Conservation (phyloP, 2,888 invertebrate species). For the Prosapia bicincta region DNA sequence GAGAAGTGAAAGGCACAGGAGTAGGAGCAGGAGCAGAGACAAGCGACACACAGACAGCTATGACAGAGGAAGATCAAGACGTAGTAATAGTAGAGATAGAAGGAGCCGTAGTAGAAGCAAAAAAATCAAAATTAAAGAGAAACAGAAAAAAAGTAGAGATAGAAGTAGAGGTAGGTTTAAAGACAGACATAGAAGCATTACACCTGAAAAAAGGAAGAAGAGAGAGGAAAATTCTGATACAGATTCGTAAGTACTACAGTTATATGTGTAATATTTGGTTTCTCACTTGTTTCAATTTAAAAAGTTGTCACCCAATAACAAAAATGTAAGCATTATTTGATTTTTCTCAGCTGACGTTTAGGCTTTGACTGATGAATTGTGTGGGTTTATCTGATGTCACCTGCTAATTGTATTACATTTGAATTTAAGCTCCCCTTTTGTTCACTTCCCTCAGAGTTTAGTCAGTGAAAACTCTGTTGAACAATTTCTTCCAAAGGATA, state of each 20-base stretch:
- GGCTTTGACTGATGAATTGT: no score
- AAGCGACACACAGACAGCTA: conserved; percentile 39
- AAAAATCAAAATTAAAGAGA: conserved; percentile 34
- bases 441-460: no score
- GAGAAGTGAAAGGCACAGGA: conserved; percentile 38
- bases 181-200: conserved; percentile 22
- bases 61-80: conserved; percentile 38
- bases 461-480: no score
- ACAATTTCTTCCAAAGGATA: no score
- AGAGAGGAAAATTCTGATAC: conserved; percentile 25
- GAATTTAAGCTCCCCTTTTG: no score
- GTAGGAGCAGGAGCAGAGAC: conserved; percentile 34
- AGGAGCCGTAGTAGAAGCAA: conserved; percentile 40
- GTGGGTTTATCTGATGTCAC: no score
- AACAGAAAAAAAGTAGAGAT: conserved; percentile 40
- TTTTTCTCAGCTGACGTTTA: no score
- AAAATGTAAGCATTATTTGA: no score
- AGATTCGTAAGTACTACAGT: conserved; percentile 32
- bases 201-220: conserved; percentile 29
- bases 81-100: conserved; percentile 35
- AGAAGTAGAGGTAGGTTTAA: conserved; percentile 35
- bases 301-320: no score
- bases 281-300: no score
- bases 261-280: no score
- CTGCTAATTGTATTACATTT: no score